Percentiles rank a stretch among this genome's conserved stretches.
Evolutionary conservation across 2,113 vertebrate species (phyloP).

Genomic region (Argyrosomus japonicus): DNA sequence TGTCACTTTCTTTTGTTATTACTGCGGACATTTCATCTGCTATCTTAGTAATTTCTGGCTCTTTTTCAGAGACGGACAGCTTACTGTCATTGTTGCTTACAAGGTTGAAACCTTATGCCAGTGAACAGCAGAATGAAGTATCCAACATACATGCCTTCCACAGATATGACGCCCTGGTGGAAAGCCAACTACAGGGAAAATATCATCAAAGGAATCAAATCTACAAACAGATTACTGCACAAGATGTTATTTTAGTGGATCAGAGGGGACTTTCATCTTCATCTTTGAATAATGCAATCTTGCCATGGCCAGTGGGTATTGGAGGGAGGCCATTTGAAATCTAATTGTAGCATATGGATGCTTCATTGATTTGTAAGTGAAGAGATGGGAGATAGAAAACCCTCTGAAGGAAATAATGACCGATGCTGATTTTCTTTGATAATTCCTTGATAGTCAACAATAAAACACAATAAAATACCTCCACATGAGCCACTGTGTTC

Average conservation of each 20-base stretch:
- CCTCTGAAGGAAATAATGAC: slow-evolving; percentile 1
- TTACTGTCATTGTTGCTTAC: not conserved
- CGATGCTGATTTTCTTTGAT: not conserved
- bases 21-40: not conserved
- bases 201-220: slow-evolving; percentile 72
- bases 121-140: slow-evolving; percentile 17
- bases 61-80: not conserved
- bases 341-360: slow-evolving; percentile 54
- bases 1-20: not conserved
- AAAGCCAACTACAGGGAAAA: slow-evolving; percentile 60
- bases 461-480: not conserved
- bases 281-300: slow-evolving; percentile 75
- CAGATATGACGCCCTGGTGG: slow-evolving; percentile 22
- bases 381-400: slow-evolving; percentile 1
- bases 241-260: slow-evolving; percentile 72
- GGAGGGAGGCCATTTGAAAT: slow-evolving; percentile 61
- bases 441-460: not conserved
- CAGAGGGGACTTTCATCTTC: slow-evolving; percentile 74
- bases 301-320: slow-evolving; percentile 65
- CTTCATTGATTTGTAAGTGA: slow-evolving; percentile 48
- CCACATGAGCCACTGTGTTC: not conserved
- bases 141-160: not conserved
- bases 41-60: not conserved
- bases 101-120: not conserved
- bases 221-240: slow-evolving; percentile 71